A percentile compares a stretch with the other conserved stretches of the same genome.
Conservation (phyloP, 2,113 vertebrate genomes). For the Sinocyclocheilus anshuiensis region DNA sequence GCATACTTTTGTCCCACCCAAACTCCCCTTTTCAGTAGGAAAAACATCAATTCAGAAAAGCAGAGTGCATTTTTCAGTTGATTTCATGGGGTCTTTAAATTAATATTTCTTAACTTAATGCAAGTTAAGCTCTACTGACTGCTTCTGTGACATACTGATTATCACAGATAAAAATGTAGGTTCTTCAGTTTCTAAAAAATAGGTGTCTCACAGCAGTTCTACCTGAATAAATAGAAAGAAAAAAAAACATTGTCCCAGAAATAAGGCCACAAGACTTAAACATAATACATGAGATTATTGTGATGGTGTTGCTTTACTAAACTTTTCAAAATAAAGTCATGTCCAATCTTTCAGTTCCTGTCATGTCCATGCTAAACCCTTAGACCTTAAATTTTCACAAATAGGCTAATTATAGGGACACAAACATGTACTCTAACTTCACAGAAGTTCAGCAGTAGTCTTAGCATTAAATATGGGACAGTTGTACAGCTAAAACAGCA, state of each 20-base stretch:
- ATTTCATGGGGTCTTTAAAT: constrained; percentile 27
- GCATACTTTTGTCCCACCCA: neutral
- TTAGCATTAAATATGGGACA: neutral
- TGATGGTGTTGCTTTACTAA: too few species aligned
- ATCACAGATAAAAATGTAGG: neutral
- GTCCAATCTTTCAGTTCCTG: neutral
- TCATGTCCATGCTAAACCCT: neutral
- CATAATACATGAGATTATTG: too few species aligned
- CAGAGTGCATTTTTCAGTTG: neutral
- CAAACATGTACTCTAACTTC: neutral
- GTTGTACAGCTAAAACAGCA: neutral
- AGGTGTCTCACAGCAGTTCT: neutral
- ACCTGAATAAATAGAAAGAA: neutral
- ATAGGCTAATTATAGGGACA: neutral
- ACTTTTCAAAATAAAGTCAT: neutral
- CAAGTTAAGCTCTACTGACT: constrained; percentile 22
- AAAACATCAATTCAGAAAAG: neutral
- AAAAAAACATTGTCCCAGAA: too few species aligned
- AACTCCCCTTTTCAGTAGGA: neutral
- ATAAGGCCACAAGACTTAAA: too few species aligned
- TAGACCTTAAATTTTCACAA: neutral
- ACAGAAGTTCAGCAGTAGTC: neutral
- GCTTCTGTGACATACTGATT: neutral
- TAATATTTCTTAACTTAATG: neutral
- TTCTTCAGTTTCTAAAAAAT: neutral